Base-by-base conservation (phyloP, 2,888 invertebrate species). In the Macaria notata region DNA sequence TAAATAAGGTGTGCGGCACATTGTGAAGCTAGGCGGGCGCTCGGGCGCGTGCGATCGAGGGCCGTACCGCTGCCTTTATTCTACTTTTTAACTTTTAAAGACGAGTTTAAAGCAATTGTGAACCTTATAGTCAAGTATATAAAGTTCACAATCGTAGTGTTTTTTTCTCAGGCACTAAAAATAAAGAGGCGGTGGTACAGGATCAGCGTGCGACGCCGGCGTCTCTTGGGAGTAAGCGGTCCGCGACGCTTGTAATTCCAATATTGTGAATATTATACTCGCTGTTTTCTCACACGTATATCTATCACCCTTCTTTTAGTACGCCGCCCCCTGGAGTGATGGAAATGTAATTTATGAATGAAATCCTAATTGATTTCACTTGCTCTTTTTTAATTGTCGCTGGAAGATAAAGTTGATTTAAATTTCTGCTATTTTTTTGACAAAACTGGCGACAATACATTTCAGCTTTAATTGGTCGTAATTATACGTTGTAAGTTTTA, bases 231-330 rank as follows among this genome's bases (percentile, higher is more conserved):
- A 72, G 43, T 42, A 6, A 59, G 53, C 65, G 54, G 19, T 19
- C 58, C 64, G 58, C 69, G 66, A 70, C 72, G 67, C 68, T 71
- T 69, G 76, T 78, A 74, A 80, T 80, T 80, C 75, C 84, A 78
- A 83, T 84, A 82, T 84, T 80, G 83, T 78, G 84, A 84, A 85
- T 83, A 83, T 85, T 84, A 83, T 78, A 74, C 83, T 76, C 75
- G 78, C 75, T 78, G 78, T 81, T 78, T 86, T 89, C 87, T 86
- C 88, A 86, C 86, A 83, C 73, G 71, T 71, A 64, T 67, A 69
- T 63, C 60, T 61, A 68, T 62, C 65, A 69, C 72, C 69, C 69
- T 71, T 73, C 75, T 76, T 72, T 72, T 65, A 67, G 68, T 64
- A 63, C 63, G 59, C 61, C 61, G 69, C 62, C 78, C 81, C 70